These are phyloP conservation scores for Lordiphosa stackelbergi DNA, from an alignment of 1,140 invertebrate genomes.

Conservation along the genomic window DNA sequence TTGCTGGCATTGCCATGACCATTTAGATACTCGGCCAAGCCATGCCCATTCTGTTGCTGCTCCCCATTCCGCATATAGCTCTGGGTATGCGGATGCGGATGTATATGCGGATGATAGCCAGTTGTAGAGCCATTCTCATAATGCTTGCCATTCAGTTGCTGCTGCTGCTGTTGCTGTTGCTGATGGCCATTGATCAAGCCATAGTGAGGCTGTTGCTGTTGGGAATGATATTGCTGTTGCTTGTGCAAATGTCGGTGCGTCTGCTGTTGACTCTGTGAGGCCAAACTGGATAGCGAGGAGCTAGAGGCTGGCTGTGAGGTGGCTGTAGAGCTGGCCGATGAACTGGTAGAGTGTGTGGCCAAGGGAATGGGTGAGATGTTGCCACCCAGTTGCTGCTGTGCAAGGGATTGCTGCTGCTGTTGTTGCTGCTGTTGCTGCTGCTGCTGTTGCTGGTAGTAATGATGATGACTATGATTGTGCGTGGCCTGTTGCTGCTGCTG, in stretches of 20 bases:
- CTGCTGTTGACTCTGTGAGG: conserved; percentile 71
- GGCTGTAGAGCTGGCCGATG: conserved; percentile 68
- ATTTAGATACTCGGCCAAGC: conserved; percentile 41
- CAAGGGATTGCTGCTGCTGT: background rate
- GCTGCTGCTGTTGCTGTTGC: conserved; percentile 37
- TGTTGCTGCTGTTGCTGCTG: conserved; percentile 32
- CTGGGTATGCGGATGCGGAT: conserved; percentile 26
- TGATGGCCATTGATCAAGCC: conserved; percentile 63
- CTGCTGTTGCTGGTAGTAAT: conserved; percentile 63
- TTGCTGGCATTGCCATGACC: conserved; percentile 39
- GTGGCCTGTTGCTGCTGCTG: conserved; percentile 46
- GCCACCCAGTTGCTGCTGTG: conserved; percentile 32
- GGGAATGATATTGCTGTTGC: conserved; percentile 51
- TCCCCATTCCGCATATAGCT: conserved; percentile 35
- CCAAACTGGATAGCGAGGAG: conserved; percentile 65
- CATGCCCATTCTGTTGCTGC: conserved; percentile 34
- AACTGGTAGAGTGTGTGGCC: conserved; percentile 68
- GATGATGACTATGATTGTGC: conserved; percentile 60
- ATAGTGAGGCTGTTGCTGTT: conserved; percentile 52
- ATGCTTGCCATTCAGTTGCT: conserved; percentile 43
- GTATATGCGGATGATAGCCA: conserved; percentile 29
- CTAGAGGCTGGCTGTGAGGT: conserved; percentile 73
- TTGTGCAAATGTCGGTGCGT: conserved; percentile 45
- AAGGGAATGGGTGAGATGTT: conserved; percentile 60
- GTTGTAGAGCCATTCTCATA: conserved; percentile 38